Evolutionary conservation across 1,140 invertebrate genomes (phyloP), one percentile per base, ranked within the genome.

Genomic region (Scaptomyza pallida): DNA sequence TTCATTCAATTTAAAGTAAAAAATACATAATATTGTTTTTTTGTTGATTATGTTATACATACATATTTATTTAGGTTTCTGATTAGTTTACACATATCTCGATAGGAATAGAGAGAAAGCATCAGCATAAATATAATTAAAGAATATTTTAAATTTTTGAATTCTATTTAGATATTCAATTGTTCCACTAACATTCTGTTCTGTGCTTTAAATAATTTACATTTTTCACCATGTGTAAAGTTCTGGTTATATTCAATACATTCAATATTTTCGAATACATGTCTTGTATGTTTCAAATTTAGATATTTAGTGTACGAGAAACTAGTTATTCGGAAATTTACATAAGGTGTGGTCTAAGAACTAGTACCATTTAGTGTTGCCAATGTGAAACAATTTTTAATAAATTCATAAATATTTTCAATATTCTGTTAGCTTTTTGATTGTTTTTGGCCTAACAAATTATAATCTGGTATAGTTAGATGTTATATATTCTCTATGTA

Each of bases 401-500:
- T 54, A n/a, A 54, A 54, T 37, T 52, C 17, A 37, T 13, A 40
- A 41, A n/a, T 44, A 16, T 21, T 21, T 21, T 10, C 43, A 21
- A 19, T 5, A n/a, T 19, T 19, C 12, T 44, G 43, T 44, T 19
- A 10, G 3, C 30, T 8, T 8, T 48, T 30, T 48, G 21, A 43
- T 43, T 73, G 13, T 50, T 50, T n/a, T 30, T 16, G 16, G 12
- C 33, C 33, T n/a, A 37, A 37, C 6, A 52, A 37, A 37, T 21
- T 69, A 56, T 33, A 64, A 54, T 40, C 35, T 72, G 60, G 43
- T 41, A 59, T 63, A 21, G 63, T 33, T 59, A 63, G 45, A 41
- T 57, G n/a, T 41, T 41, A 54, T 68, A 62, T 81, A 56, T 75
- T 80, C 48, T 76, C 47, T 77, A 40, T 45, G 55, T 80, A 55